Evolutionary conservation across 2,888 invertebrate genomes (phyloP), one percentile per base, ranked within the genome.

Genomic region (Steinernema scapterisci): DNA sequence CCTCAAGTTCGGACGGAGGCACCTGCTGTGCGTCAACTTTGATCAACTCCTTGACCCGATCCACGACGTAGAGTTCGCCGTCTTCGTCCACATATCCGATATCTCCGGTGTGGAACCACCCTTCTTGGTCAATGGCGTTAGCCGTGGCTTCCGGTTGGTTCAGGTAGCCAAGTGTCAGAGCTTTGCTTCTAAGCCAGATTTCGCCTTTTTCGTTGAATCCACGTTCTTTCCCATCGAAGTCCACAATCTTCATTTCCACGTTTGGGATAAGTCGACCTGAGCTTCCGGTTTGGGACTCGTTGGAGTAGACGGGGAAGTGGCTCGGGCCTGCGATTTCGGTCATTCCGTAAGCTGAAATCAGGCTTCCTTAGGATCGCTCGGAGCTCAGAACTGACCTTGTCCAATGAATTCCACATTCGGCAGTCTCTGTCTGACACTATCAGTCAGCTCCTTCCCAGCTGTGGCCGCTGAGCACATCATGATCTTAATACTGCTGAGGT

Each of bases 101-200:
- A 54, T 78, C 78, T 3, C 81, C 81, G 13, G 81, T 81, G 51
- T 76, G 77, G 48, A 82, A 72, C 80, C 81, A 81, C 52, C 82
- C 82, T 25, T 80, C 79, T 3, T 56, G 19, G 38, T 78, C 76
- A 44, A 81, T 74, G 19, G 74, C 73, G 31, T 77, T 76, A 16
- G 72, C 77, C 3, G 82, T 81, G 9, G 78, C 80, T 7, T 82
- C 74, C 11, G 79, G 76, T 16, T 76, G 54, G 23, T 95, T 95
- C 89, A 93, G 95, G 89, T 88, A 88, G 25, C 87, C 96, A 85
- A 92, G 92, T 89, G 96, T 96, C 38, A 97, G 94, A 88, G 95
- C 78, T 13, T 81, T 79, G 38, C 97, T 97, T 87, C 95, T 94
- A n/a, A 97, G 93, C 88, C 97, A 97, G 43, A 97, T 93, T 88